Conservation (phyloP, 2,888 invertebrate genomes). For the Drosophila kambysellisi region DNA sequence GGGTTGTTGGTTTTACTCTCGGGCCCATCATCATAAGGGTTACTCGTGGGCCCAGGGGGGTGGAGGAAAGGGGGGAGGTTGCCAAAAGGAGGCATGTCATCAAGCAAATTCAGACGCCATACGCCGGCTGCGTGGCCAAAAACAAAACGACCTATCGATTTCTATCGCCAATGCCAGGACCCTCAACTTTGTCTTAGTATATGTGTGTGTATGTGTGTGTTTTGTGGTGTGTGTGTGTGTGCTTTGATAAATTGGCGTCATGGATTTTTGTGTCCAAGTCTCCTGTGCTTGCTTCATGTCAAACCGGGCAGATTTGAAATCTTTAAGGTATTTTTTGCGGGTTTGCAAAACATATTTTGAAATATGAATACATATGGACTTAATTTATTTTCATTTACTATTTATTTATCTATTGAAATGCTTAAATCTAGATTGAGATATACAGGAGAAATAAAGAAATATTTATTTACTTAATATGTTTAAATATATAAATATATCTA, state of each 20-base stretch:
- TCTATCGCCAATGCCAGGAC: slow-evolving; percentile 46
- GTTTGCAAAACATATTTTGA: slow-evolving; percentile 1
- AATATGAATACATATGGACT: neutral
- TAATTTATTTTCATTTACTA: neutral
- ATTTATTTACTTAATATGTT: too few relatives aligned
- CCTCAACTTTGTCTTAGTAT: slow-evolving; percentile 12
- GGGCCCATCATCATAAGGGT: slow-evolving; percentile 72
- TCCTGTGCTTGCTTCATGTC: slow-evolving; percentile 12
- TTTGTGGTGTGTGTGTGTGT: slow-evolving; percentile 19
- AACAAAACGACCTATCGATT: slow-evolving; percentile 74
- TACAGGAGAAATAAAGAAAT: too few relatives aligned
- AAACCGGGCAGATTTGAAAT: slow-evolving; percentile 4
- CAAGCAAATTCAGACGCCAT: slow-evolving; percentile 60
- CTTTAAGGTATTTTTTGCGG: slow-evolving; percentile 23
- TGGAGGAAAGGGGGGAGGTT: slow-evolving; percentile 3
- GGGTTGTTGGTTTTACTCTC: slow-evolving; percentile 58
- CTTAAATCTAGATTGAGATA: too few relatives aligned
- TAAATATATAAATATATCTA: too few relatives aligned
- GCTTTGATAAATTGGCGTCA: slow-evolving; percentile 61
- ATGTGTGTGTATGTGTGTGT: slow-evolving; percentile 2
- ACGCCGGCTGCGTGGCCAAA: slow-evolving; percentile 56
- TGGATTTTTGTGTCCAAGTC: slow-evolving; percentile 41
- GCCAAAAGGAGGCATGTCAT: slow-evolving; percentile 61
- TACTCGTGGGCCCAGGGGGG: slow-evolving; percentile 50
- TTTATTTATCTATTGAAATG: neutral